These are phyloP conservation scores for Masnerella sp. DNA, from an alignment of 2,888 invertebrate species.

Conservation along the genomic window DNA sequence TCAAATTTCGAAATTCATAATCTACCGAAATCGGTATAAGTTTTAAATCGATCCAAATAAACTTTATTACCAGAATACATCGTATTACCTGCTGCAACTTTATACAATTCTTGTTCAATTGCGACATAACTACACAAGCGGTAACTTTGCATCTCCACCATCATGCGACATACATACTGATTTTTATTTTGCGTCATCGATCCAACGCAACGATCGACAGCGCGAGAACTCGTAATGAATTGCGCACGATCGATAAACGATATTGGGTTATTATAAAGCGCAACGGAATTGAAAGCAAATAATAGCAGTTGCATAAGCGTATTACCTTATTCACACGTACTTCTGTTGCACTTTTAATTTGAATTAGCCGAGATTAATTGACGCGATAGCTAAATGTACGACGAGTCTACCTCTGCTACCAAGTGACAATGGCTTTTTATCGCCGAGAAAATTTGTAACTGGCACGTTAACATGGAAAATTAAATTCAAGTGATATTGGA, in stretches of 20 bases:
- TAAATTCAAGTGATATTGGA: no score
- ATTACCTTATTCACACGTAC: slow-evolving; percentile 28
- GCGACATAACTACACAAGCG: slow-evolving; percentile 14
- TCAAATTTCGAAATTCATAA: no score
- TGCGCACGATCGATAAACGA: slow-evolving; percentile 29
- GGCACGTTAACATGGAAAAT: slow-evolving; percentile 14
- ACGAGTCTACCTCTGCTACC: background rate
- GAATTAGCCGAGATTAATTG: slow-evolving; percentile 29
- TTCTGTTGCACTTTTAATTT: slow-evolving; percentile 30
- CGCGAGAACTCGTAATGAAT: slow-evolving; percentile 40
- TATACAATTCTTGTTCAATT: no score
- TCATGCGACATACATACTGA: slow-evolving; percentile 11
- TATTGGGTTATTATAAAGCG: slow-evolving; percentile 36
- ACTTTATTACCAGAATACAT: no score
- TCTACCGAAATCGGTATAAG: no score
- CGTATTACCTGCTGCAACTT: no score
- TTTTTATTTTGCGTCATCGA: slow-evolving; percentile 24
- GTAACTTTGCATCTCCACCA: background rate
- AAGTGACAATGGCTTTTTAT: slow-evolving; percentile 17
- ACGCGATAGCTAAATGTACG: slow-evolving; percentile 9
- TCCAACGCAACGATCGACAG: slow-evolving; percentile 37
- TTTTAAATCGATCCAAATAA: no score
- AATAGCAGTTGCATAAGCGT: slow-evolving; percentile 37
- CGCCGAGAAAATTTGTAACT: slow-evolving; percentile 10
- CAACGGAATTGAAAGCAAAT: slow-evolving; percentile 43